phyloP scores from a whole-genome alignment of 2,113 vertebrate genomes.

The Cebidichthys violaceus region DNA sequence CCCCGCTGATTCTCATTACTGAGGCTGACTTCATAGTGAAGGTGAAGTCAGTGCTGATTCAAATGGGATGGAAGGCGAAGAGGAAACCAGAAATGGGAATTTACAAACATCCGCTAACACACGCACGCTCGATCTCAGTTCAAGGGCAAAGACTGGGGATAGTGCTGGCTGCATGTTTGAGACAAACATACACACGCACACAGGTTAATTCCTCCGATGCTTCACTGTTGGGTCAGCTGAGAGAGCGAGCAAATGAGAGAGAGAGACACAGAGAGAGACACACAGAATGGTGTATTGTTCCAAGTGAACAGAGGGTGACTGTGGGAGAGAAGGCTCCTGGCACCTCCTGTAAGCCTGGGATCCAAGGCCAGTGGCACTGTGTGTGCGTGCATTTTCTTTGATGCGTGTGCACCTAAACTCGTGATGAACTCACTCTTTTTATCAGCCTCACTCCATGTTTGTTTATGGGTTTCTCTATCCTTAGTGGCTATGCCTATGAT shows the following conservation, averaged over 20 bases:
- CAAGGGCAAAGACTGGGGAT: neutral
- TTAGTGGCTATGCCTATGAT: neutral
- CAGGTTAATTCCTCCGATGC: slow-evolving; percentile 43
- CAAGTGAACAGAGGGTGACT: slow-evolving; percentile 81
- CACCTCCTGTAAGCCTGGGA: slow-evolving; percentile 73
- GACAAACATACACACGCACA: slow-evolving; percentile 24
- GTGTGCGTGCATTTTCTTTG: slow-evolving; percentile 25
- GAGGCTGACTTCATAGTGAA: slow-evolving; percentile 83
- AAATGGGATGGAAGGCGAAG: slow-evolving; percentile 20
- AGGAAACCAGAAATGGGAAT: neutral
- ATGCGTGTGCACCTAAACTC: neutral
- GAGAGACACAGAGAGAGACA: slow-evolving; percentile 28
- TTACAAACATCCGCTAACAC: neutral
- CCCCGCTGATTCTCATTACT: slow-evolving; percentile 65
- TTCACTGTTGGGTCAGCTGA: slow-evolving; percentile 61
- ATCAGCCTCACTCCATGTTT: neutral
- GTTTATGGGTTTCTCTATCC: neutral
- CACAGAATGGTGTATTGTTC: slow-evolving; percentile 78
- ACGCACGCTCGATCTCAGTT: neutral
- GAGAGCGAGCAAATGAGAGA: slow-evolving; percentile 28
- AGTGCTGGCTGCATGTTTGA: slow-evolving; percentile 12
- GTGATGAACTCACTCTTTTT: neutral
- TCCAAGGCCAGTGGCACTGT: slow-evolving; percentile 63
- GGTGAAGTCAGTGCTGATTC: slow-evolving; percentile 77
- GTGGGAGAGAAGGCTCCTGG: slow-evolving; percentile 79